Evolutionary conservation across 2,888 invertebrate species (phyloP), one percentile per base, ranked within the genome.

Genomic region (Epistrophe eligans): DNA sequence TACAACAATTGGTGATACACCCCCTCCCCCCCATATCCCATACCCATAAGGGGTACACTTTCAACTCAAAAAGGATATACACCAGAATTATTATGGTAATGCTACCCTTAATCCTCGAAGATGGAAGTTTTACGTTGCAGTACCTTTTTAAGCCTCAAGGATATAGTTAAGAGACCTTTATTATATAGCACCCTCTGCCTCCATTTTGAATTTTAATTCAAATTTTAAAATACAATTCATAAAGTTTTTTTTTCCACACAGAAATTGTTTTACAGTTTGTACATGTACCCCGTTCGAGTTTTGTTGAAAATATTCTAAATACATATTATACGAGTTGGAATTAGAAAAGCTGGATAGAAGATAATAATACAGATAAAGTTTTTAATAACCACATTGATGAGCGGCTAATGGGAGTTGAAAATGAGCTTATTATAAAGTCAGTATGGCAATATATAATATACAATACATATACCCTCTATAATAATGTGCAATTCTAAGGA

Each of bases 341-440:
- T 19, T 50, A 60, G 72, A 66, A 43, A 40, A 60, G n/a, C 40
- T 4, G 24, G 32, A 40, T 6, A 10, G 17, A 45, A 19, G 24
- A 32, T 15, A n/a, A 19, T 24, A 62, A 55, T 7, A 52, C 50
- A 64, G 70, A 45, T 57, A 79, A 82, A 77, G 64, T 84, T 80
- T 80, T 84, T 50, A 71, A 71, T 79, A 79, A 82, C 77, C 64
- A 71, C 71, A 77, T 64, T 77, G 74, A 82, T 79, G 70, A 79
- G 70, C 50, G 64, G 77, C 70, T 85, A 85, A 85, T 85, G 74
- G 77, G 81, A 77, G 72, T 57, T 79, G 77, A 66, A 85, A 85
- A 77, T 58, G 70, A 74, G 77, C 73, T 77, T 73, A 85, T 85
- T 85, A 79, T 79, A 79, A 66, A 82, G 82, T 77, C 71, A 85